Conservation (phyloP, 2,113 vertebrate genomes). For the Sinocyclocheilus anshuiensis region DNA sequence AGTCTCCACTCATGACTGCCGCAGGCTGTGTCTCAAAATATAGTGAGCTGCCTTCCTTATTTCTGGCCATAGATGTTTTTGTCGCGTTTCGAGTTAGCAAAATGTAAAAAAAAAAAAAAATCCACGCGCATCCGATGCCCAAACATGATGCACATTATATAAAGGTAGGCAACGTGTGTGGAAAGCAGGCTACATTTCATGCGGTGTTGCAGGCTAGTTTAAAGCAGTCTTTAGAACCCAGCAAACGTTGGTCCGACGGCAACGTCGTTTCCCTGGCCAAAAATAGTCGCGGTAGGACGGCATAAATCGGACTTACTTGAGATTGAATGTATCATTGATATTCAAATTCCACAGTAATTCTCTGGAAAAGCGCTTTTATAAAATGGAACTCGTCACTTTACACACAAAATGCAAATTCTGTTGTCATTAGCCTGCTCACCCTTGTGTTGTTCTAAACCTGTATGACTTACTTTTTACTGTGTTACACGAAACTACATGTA, state of each 20-base stretch:
- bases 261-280: no score
- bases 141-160: background rate
- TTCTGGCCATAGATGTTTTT: background rate
- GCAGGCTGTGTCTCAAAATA: slow-evolving; percentile 19
- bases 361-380: background rate
- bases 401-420: background rate
- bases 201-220: background rate
- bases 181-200: background rate
- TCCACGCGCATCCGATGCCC: background rate
- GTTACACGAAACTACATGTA: background rate
- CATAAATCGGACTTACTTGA: background rate
- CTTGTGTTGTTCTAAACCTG: background rate
- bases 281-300: no score
- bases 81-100: background rate
- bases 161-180: background rate
- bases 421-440: background rate
- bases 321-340: background rate
- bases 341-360: background rate
- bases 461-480: background rate
- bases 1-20: slow-evolving; percentile 10
- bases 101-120: background rate
- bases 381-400: background rate
- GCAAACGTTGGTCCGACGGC: no score
- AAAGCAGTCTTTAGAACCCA: background rate
- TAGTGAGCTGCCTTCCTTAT: background rate